These are phyloP conservation scores for Acrobeloides nanus DNA, from an alignment of 2,888 invertebrate genomes.

Conservation along the genomic window DNA sequence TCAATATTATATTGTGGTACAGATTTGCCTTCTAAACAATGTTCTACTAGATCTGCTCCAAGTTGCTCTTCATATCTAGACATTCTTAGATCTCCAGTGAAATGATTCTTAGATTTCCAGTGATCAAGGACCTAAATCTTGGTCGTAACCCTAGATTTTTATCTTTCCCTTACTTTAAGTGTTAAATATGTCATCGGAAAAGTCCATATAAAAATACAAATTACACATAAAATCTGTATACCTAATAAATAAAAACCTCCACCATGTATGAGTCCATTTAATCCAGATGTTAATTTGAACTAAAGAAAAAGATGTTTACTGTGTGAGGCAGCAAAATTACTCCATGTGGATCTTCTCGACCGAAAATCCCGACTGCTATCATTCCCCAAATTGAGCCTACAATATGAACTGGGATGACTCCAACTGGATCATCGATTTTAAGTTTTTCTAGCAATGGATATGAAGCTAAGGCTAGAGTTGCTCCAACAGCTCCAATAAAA, in stretches of 20 bases:
- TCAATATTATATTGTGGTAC: slow-evolving; percentile 41
- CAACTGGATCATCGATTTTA: slow-evolving; percentile 47
- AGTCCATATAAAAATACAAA: slow-evolving; percentile 25
- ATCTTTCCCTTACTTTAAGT: slow-evolving; percentile 26
- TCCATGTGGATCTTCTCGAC: slow-evolving; percentile 25
- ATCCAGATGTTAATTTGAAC: no score
- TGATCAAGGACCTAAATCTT: no score
- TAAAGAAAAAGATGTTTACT: no score
- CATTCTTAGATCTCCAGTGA: slow-evolving; percentile 38
- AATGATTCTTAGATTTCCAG: no score
- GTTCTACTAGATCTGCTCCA: slow-evolving; percentile 45
- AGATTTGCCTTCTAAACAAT: slow-evolving; percentile 42
- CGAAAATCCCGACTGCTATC: slow-evolving; percentile 42
- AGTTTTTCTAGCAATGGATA: slow-evolving; percentile 39
- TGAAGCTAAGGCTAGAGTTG: slow-evolving; percentile 33
- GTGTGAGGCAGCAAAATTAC: no score
- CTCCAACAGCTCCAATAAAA: slow-evolving; percentile 39
- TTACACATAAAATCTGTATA: slow-evolving; percentile 24
- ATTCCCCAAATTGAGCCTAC: slow-evolving; percentile 47
- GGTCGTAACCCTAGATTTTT: no score
- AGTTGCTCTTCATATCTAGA: slow-evolving; percentile 44
- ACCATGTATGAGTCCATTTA: slow-evolving; percentile 31
- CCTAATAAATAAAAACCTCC: slow-evolving; percentile 32
- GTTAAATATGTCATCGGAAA: slow-evolving; percentile 23
- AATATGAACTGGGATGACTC: slow-evolving; percentile 46